These are phyloP conservation scores for Melanerpes formicivorus DNA, from an alignment of 2,113 vertebrate genomes.

Conservation along the genomic window DNA sequence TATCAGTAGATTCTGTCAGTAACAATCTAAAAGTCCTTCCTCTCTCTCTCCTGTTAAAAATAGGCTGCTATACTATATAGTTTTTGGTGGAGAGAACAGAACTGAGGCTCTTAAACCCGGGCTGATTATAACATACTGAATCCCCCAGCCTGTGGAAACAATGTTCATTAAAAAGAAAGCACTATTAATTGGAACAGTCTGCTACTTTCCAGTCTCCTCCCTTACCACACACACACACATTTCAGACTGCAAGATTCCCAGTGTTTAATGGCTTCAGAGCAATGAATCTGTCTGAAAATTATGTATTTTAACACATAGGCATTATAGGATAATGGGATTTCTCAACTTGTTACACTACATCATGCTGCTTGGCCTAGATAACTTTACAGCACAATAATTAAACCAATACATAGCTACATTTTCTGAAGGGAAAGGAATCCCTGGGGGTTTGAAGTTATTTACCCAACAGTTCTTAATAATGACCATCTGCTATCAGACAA, in stretches of 20 bases:
- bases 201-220: conserved; percentile 57
- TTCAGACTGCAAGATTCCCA: conserved; percentile 32
- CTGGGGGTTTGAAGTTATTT: conserved; percentile 56
- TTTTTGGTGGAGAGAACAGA: neutral
- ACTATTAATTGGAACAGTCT: conserved; percentile 52
- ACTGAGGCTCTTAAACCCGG: neutral
- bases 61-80: neutral
- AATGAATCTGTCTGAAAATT: conserved; percentile 35
- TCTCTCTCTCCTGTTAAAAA: neutral
- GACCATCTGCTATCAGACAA: conserved; percentile 68
- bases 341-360: conserved; percentile 31
- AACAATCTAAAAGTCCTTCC: neutral
- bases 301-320: conserved; percentile 34
- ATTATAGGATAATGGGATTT: conserved; percentile 45
- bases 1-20: neutral
- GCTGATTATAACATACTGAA: neutral
- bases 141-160: conserved; percentile 6
- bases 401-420: conserved; percentile 35
- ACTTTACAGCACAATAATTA: conserved; percentile 46
- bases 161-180: conserved; percentile 45
- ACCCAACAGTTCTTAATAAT: conserved; percentile 51
- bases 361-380: conserved; percentile 49
- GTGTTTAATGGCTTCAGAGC: conserved; percentile 15
- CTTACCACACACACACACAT: conserved; percentile 62
- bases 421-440: conserved; percentile 59